Conservation (phyloP, 2,113 vertebrate genomes). For the Corydoras maculifer region DNA sequence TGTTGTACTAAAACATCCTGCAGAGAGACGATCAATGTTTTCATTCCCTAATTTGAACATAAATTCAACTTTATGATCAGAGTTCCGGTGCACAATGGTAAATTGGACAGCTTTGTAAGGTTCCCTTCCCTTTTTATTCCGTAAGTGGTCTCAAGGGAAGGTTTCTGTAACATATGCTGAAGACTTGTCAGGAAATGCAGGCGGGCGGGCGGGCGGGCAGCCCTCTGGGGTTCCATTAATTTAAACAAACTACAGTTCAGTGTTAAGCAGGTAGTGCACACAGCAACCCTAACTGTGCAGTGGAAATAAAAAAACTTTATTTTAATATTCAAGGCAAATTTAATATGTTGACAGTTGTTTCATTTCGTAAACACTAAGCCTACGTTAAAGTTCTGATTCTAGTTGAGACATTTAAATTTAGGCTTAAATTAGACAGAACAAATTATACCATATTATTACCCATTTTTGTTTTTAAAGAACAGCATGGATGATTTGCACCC, state of each 20-base stretch:
- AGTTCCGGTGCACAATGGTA: not conserved
- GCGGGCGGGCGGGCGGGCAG: not conserved
- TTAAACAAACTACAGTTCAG: not conserved
- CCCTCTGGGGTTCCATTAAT: not conserved
- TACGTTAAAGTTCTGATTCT: too few relatives aligned
- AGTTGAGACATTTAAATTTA: too few relatives aligned
- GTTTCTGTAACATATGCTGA: not conserved
- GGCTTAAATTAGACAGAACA: too few relatives aligned
- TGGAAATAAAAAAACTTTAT: too few relatives aligned
- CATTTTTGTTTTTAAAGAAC: too few relatives aligned
- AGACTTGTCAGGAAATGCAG: conserved; percentile 1
- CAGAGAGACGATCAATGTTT: not conserved
- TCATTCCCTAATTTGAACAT: not conserved
- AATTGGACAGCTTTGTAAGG: not conserved
- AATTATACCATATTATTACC: too few relatives aligned
- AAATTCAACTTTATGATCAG: not conserved
- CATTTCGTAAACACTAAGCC: too few relatives aligned
- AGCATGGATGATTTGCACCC: too few relatives aligned
- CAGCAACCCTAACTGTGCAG: too few relatives aligned
- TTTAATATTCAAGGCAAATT: too few relatives aligned
- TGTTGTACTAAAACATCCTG: not conserved
- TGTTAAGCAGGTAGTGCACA: too few relatives aligned
- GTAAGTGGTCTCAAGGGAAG: conserved; percentile 14
- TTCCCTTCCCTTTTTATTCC: not conserved
- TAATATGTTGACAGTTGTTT: too few relatives aligned